phyloP scores from a whole-genome alignment of 64 coral and sea anemone genomes.

The Acropora tenuis region DNA sequence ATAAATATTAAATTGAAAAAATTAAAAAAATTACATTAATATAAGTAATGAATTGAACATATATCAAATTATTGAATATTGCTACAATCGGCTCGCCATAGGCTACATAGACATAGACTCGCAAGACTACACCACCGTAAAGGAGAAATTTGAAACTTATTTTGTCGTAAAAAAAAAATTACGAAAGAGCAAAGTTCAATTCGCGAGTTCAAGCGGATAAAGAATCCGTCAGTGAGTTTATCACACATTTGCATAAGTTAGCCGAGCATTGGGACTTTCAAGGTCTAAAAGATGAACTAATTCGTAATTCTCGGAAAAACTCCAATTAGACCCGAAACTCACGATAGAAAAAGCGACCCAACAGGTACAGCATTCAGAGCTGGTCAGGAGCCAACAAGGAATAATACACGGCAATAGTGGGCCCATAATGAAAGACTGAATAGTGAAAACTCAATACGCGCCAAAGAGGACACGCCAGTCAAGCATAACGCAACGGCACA shows the following conservation, averaged over 20 bases:
- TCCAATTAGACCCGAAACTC: slow-evolving; percentile 45
- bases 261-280: slow-evolving; percentile 44
- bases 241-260: slow-evolving; percentile 29
- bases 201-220: slow-evolving; percentile 37
- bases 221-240: slow-evolving; percentile 20
- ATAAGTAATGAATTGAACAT: no score
- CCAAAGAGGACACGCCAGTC: background rate
- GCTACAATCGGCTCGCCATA: no score
- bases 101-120: no score
- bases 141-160: slow-evolving; percentile 22
- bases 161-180: slow-evolving; percentile 32
- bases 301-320: slow-evolving; percentile 49
- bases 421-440: background rate
- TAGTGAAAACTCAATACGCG: background rate
- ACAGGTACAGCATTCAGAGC: slow-evolving; percentile 42
- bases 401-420: background rate
- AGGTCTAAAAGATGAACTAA: slow-evolving; percentile 29
- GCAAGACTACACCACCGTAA: slow-evolving; percentile 15
- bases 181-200: slow-evolving; percentile 48
- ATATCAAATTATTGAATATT: no score
- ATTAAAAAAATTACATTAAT: no score
- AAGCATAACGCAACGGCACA: background rate
- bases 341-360: slow-evolving; percentile 33
- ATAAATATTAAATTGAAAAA: no score
- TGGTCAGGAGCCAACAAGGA: slow-evolving; percentile 30